A percentile compares a stretch with the other conserved stretches of the same genome.
Evolutionary conservation across 2,113 vertebrate species (phyloP).

Genomic region (Plotosus lineatus): DNA sequence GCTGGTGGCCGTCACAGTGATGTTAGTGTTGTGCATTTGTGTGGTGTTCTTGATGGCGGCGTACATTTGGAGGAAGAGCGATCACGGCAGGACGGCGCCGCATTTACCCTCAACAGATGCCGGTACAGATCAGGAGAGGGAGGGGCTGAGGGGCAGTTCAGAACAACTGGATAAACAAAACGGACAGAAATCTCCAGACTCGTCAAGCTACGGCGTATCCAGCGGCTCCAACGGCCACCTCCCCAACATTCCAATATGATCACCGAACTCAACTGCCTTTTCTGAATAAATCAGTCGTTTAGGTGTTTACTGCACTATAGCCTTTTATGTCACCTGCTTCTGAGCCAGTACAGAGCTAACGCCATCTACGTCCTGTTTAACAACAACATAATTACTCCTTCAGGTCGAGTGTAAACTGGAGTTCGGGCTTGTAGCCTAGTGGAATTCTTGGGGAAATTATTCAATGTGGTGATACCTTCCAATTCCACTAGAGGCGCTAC

Average conservation of each 20-base stretch:
- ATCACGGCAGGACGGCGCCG: constrained; percentile 54
- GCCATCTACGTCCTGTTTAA: background rate
- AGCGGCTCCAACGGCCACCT: constrained; percentile 67
- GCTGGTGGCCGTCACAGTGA: constrained; percentile 66
- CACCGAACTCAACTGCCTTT: background rate
- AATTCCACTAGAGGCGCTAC: too few relatives aligned
- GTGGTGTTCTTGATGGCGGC: constrained; percentile 58
- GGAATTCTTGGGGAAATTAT: too few relatives aligned
- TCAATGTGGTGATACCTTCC: too few relatives aligned
- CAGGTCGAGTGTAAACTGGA: background rate
- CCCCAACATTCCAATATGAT: constrained; percentile 72
- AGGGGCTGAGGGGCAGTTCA: constrained; percentile 49
- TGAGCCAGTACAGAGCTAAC: constrained; percentile 24
- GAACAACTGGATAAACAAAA: constrained; percentile 44
- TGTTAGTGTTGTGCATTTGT: constrained; percentile 66
- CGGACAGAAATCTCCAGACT: constrained; percentile 40
- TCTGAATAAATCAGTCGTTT: background rate
- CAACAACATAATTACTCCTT: background rate
- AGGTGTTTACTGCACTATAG: background rate
- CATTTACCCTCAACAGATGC: constrained; percentile 33
- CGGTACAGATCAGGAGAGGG: constrained; percentile 51
- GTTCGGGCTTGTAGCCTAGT: too few relatives aligned
- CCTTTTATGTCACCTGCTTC: constrained; percentile 27
- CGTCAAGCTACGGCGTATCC: constrained; percentile 49
- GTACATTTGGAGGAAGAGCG: constrained; percentile 56